Conservation (phyloP, 2,113 vertebrate species). For the Epinephelus moara region DNA sequence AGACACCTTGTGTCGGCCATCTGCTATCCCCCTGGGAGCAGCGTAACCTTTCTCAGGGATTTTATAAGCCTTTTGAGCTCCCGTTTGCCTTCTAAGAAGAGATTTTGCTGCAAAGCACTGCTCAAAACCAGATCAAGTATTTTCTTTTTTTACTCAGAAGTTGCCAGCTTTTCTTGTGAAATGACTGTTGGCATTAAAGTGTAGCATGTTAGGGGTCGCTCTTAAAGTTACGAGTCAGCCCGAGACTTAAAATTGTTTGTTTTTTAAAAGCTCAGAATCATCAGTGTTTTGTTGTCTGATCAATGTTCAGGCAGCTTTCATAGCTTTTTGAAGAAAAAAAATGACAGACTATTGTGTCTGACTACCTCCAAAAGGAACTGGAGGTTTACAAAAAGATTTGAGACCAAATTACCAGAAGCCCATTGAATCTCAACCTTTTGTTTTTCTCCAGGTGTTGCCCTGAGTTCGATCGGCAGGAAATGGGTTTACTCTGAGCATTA, state of each 20-base stretch:
- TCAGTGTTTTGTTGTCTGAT: background rate
- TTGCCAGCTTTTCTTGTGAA: background rate
- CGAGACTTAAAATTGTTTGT: background rate
- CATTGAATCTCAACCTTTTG: constrained; percentile 47
- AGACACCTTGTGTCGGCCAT: constrained; percentile 63
- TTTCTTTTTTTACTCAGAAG: background rate
- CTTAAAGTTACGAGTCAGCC: background rate
- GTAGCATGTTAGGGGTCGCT: background rate
- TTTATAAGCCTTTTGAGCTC: constrained; percentile 16
- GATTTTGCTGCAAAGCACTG: background rate
- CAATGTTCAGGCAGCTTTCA: background rate
- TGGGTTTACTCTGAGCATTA: constrained; percentile 63
- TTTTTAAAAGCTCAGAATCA: constrained; percentile 22
- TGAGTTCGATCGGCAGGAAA: constrained; percentile 54
- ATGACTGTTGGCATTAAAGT: background rate
- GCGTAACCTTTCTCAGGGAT: constrained; percentile 44
- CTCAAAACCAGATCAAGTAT: constrained; percentile 10
- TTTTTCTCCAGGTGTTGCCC: constrained; percentile 50
- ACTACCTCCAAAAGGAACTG: constrained; percentile 28
- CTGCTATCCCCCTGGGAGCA: constrained; percentile 49
- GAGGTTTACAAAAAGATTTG: constrained; percentile 45
- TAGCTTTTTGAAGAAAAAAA: background rate
- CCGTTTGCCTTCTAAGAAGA: constrained; percentile 15
- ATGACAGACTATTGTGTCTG: background rate
- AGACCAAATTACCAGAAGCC: constrained; percentile 35